These are phyloP conservation scores for Prionailurus viverrinus DNA, from an alignment of 2,113 vertebrate species.

Conservation along the genomic window DNA sequence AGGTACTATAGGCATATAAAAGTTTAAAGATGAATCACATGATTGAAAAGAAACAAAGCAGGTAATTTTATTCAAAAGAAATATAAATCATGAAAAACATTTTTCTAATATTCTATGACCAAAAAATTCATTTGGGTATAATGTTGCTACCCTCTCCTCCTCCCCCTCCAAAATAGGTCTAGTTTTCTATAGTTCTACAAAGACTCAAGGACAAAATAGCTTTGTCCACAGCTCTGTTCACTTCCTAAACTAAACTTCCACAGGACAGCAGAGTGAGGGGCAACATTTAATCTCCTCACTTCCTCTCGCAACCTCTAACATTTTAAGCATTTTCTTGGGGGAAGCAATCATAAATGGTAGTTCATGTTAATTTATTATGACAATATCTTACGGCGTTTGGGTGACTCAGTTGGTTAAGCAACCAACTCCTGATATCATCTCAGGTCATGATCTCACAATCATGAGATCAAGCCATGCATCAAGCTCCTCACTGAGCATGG, in stretches of 20 bases:
- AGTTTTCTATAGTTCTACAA: not conserved
- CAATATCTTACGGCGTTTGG: conserved; percentile 88
- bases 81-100: not conserved
- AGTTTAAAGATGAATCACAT: not conserved
- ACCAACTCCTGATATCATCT: no score
- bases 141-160: not conserved
- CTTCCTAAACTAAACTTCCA: not conserved
- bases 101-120: conserved; percentile 2
- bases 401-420: no score
- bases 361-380: not conserved
- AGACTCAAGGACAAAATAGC: not conserved
- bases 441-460: no score
- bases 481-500: no score
- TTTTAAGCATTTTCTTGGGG: not conserved
- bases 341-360: not conserved
- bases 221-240: not conserved
- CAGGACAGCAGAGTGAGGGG: fast-evolving
- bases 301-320: not conserved
- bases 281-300: not conserved
- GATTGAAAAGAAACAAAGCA: conserved; percentile 15
- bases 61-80: conserved; percentile 42
- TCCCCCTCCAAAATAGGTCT: not conserved
- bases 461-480: no score
- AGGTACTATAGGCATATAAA: not conserved
- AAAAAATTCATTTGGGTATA: conserved; percentile 23